Percentiles rank a stretch among this genome's conserved stretches.
Evolutionary conservation across 2,888 invertebrate species (phyloP).

Genomic region (Megastigmus dorsalis): DNA sequence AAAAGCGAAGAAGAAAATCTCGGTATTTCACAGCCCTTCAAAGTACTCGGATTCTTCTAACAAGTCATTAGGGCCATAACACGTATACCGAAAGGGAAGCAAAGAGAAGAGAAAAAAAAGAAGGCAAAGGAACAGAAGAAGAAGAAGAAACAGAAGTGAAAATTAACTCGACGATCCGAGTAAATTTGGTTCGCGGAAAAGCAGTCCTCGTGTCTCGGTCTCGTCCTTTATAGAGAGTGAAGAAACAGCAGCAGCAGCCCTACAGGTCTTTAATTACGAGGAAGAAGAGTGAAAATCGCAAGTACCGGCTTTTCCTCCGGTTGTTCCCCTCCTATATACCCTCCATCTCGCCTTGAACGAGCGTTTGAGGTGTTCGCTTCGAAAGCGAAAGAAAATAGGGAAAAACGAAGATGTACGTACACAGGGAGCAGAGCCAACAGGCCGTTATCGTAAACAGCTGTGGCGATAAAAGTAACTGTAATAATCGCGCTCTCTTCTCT

Average conservation of each 20-base stretch:
- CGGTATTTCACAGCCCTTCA: no score
- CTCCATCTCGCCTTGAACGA: no score
- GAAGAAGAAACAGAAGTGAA: slow-evolving; percentile 33
- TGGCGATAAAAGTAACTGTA: slow-evolving; percentile 54
- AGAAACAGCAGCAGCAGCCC: not conserved
- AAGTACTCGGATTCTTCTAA: not conserved
- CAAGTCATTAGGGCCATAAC: slow-evolving; percentile 3
- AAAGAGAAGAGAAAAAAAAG: not conserved
- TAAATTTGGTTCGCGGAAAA: slow-evolving; percentile 31
- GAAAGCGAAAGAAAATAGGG: no score
- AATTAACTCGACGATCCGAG: slow-evolving; percentile 34
- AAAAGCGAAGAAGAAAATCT: no score
- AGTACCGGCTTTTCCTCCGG: no score
- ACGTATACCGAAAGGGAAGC: no score
- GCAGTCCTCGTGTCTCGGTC: no score
- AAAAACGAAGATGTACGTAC: not conserved
- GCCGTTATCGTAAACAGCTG: slow-evolving; percentile 59
- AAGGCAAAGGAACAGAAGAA: not conserved
- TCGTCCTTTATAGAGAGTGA: no score
- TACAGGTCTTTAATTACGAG: slow-evolving; percentile 39
- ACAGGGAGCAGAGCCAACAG: not conserved
- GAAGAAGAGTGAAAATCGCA: slow-evolving; percentile 18
- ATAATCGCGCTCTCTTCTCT: slow-evolving; percentile 37
- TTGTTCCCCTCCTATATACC: no score
- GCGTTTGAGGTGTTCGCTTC: no score